phyloP scores from a whole-genome alignment of 2,797 vertebrate species.

The Phyllotis vaccarum region DNA sequence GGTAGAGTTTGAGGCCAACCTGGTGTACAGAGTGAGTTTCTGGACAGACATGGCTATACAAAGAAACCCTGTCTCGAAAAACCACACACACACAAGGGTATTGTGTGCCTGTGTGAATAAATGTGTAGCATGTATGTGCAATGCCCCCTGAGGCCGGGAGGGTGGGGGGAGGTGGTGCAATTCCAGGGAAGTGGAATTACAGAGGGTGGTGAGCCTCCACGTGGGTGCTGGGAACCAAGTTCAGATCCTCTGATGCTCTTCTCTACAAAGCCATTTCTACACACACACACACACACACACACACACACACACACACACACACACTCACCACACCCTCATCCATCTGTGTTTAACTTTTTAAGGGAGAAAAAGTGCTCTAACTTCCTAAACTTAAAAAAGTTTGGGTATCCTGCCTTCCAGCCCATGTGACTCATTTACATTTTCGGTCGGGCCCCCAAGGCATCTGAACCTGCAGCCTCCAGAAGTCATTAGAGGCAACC shows the following conservation, averaged over 20 bases:
- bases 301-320: too few relatives aligned
- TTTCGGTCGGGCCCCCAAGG: conserved; percentile 42
- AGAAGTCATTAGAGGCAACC: neutral
- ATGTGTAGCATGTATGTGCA: neutral
- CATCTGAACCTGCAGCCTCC: conserved; percentile 53
- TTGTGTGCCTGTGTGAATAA: neutral
- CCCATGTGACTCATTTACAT: neutral
- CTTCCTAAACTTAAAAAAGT: conserved; percentile 4
- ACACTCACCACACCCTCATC: neutral
- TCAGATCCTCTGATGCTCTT: neutral
- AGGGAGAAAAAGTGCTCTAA: neutral
- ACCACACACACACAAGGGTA: too few relatives aligned
- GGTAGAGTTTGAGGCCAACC: neutral
- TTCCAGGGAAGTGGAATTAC: neutral
- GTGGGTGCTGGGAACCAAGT: neutral
- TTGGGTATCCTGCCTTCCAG: neutral
- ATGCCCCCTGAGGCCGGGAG: neutral
- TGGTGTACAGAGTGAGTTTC: neutral
- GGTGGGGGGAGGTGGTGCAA: too few relatives aligned
- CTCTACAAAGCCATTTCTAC: neutral
- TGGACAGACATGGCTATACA: neutral
- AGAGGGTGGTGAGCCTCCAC: neutral
- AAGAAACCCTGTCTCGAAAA: too few relatives aligned
- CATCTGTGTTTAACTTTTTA: neutral
- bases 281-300: too few relatives aligned